Conservation (phyloP, 2,797 vertebrate species). For the Ctenochaetus hawaiiensis region DNA sequence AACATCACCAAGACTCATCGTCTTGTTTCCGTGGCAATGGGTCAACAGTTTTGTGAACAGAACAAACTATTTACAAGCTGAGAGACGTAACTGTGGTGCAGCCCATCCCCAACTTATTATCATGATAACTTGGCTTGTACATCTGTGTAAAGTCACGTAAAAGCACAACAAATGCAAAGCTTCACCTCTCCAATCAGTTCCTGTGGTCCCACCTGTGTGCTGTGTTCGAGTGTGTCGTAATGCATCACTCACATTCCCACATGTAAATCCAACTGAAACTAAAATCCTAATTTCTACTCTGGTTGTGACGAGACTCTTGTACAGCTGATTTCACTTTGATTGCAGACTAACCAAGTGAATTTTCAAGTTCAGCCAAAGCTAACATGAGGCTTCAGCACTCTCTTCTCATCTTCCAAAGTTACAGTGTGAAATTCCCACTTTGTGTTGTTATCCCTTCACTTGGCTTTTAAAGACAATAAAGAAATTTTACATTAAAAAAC, state of each 20-base stretch:
- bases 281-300: not conserved
- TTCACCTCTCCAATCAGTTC: not conserved
- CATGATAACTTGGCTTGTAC: not conserved
- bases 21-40: slow-evolving; percentile 34
- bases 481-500: not conserved
- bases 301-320: not conserved
- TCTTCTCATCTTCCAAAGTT: not conserved
- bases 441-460: not conserved
- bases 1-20: not conserved
- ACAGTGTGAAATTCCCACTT: not conserved
- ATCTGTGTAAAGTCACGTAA: not conserved
- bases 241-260: not conserved
- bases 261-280: not conserved
- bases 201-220: not conserved
- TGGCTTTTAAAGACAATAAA: not conserved
- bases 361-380: not conserved
- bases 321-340: not conserved
- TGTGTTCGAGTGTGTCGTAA: not conserved
- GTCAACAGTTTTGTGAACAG: slow-evolving; percentile 35
- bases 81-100: not conserved
- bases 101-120: not conserved
- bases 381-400: not conserved
- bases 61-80: slow-evolving; percentile 9
- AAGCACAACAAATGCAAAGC: not conserved
- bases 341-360: not conserved